Conservation (phyloP, 37 sponge, comb jelly and placozoan genomes). For the Beroe forskalii region DNA sequence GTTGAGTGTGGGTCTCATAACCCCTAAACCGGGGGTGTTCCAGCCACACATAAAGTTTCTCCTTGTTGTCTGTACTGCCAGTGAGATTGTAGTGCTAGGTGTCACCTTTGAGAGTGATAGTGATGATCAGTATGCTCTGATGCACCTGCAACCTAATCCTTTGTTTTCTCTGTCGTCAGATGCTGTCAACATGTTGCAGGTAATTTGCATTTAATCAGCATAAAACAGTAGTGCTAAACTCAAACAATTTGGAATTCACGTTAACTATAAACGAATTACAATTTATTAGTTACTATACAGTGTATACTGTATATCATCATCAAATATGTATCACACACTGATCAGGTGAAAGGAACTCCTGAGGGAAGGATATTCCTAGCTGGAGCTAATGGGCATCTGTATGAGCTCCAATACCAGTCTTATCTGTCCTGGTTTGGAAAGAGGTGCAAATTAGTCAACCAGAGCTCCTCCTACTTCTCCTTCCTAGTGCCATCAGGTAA, state of each 20-base stretch:
- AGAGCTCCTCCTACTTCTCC: constrained; percentile 81
- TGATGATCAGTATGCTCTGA: constrained; percentile 73
- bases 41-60: constrained; percentile 90
- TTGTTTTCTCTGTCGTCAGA: constrained; percentile 88
- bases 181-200: constrained; percentile 73
- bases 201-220: no score
- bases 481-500: constrained; percentile 87
- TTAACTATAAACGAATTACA: no score
- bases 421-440: constrained; percentile 89
- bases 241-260: no score
- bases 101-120: constrained; percentile 82
- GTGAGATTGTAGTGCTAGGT: constrained; percentile 88
- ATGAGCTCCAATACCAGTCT: constrained; percentile 85
- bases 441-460: constrained; percentile 83
- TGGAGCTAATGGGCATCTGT: constrained; percentile 89
- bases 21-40: constrained; percentile 84
- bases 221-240: background rate
- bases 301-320: no score
- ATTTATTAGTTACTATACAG: no score
- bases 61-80: constrained; percentile 83
- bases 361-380: constrained; percentile 84
- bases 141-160: constrained; percentile 95
- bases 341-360: constrained; percentile 67
- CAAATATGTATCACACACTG: no score
- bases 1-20: constrained; percentile 81